Evolutionary conservation across 1,140 invertebrate genomes (phyloP), one percentile per base, ranked within the genome.

Genomic region (Drosophila lini): DNA sequence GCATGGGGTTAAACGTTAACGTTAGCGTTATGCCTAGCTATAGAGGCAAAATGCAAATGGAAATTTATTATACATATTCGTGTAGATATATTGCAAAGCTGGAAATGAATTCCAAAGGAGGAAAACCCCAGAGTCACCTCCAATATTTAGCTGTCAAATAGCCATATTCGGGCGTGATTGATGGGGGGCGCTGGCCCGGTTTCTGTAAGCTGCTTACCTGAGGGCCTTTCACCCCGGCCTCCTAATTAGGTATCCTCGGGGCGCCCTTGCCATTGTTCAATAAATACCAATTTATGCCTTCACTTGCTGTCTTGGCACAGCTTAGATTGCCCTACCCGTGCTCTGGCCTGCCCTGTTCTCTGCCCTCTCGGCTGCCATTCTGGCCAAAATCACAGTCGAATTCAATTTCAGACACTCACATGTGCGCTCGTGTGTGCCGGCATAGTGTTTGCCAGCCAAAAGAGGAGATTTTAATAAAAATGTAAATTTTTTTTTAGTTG

Each of bases 41-140:
- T 13, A 38, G 36, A 13, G 22, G 45, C 45, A 60, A 47, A 47
- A 62, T 28, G 57, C 74, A 86, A 85, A 86, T 86, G 82, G 79
- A 86, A 85, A 85, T 85, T 85, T 85, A 85, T 85, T 81, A 85
- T 81, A 81, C 82, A 85, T 81, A 74, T 74, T 62, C 76, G 84
- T 85, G 74, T 85, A 85, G 74, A 86, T 86, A 81, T 81, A 85
- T 81, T 78, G 81, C 64, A 74, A 81, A 86, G 69, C 81, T 85
- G 45, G 74, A 86, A 81, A 84, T 81, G 74, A 81, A 81, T 86
- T 78, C 61, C 65, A 41, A 19, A 11, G 45, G 45, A 22, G 40
- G 60, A 42, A 71, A 71, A 58, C 42, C 68, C 67, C n/a, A 58
- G 19, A 70, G 40, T 44, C 41, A 47, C 31, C 50, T 11, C 63